Conservation (phyloP, 2,797 vertebrate genomes). For the Crenichthys baileyi region DNA sequence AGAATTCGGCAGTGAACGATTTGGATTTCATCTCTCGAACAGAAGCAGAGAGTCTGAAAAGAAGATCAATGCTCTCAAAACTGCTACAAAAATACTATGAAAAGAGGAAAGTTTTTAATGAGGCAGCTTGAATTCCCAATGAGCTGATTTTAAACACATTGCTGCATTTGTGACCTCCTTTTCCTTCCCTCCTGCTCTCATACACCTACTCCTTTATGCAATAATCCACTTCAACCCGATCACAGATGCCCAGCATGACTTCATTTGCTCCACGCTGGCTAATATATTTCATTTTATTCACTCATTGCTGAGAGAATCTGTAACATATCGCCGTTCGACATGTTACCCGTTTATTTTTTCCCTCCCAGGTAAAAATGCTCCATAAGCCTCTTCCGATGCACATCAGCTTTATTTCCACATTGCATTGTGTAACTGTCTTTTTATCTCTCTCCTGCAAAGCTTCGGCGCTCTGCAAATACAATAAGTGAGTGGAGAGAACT, state of each 20-base stretch:
- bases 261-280: constrained; percentile 31
- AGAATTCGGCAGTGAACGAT: constrained; percentile 8
- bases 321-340: constrained; percentile 24
- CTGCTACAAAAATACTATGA: neutral
- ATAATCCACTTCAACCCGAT: constrained; percentile 29
- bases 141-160: constrained; percentile 34
- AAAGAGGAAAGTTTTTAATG: neutral
- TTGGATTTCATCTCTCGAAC: constrained; percentile 20
- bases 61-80: constrained; percentile 8
- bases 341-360: constrained; percentile 31
- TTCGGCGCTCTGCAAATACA: constrained; percentile 53
- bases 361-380: constrained; percentile 45
- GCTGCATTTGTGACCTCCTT: constrained; percentile 34
- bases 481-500: constrained; percentile 61
- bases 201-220: constrained; percentile 44
- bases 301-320: constrained; percentile 41
- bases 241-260: constrained; percentile 37
- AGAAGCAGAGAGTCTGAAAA: neutral
- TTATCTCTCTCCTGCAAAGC: constrained; percentile 38
- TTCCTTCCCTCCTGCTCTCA: constrained; percentile 18
- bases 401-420: constrained; percentile 51
- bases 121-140: constrained; percentile 14
- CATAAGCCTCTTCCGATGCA: constrained; percentile 42
- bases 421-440: constrained; percentile 43
- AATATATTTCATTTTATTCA: constrained; percentile 43